Evolutionary conservation across 2,797 vertebrate genomes (phyloP).

Genomic region (Peromyscus aztecus): DNA sequence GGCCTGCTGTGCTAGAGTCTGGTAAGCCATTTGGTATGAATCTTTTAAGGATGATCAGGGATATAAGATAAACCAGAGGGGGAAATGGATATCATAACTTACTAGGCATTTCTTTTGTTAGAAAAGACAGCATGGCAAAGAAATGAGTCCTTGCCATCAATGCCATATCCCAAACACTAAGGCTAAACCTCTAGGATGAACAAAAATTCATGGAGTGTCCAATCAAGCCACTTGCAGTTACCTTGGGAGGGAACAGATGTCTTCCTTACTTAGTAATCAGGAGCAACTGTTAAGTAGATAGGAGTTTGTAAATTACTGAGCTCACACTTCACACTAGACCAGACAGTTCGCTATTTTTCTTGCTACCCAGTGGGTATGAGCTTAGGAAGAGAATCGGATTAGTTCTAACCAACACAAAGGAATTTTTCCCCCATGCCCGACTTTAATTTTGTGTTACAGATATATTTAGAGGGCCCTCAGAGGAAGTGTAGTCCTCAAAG

Average conservation of each 20-base stretch:
- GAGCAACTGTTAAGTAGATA: background rate
- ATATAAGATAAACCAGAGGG: background rate
- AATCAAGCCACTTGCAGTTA: background rate
- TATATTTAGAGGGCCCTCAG: conserved; percentile 47
- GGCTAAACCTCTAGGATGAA: background rate
- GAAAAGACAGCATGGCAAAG: background rate
- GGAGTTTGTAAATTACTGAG: conserved; percentile 17
- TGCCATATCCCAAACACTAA: background rate
- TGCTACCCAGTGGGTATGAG: background rate
- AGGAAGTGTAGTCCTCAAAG: conserved; percentile 32
- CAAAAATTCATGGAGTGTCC: conserved; percentile 5
- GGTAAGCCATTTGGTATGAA: conserved; percentile 67
- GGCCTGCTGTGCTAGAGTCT: conserved; percentile 57
- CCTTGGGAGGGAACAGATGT: background rate
- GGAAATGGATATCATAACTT: background rate
- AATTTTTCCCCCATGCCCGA: conserved; percentile 40
- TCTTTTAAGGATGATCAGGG: background rate
- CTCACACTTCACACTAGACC: background rate
- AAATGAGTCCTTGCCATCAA: conserved; percentile 2
- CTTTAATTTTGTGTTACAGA: conserved; percentile 17
- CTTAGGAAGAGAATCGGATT: conserved; percentile 49
- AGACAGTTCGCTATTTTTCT: background rate
- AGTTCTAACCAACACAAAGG: conserved; percentile 52
- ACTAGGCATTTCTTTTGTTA: conserved; percentile 53
- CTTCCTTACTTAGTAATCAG: background rate